Evolutionary conservation across 2,797 vertebrate species (phyloP).

Genomic region (Amblyopsis hoosieri): DNA sequence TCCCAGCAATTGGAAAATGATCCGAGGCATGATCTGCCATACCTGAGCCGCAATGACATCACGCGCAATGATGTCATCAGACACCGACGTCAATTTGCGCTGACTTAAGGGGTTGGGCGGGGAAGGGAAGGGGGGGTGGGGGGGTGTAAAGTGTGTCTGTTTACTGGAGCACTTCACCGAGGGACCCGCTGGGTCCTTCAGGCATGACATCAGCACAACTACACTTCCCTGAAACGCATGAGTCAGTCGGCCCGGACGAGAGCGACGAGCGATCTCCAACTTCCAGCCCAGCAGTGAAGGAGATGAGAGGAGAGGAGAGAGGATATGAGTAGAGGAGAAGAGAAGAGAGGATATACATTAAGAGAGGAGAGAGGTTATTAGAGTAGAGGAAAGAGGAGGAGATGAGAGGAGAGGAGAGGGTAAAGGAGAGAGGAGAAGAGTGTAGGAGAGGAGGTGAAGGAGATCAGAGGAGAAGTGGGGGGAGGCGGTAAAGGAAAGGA

Average conservation of each 20-base stretch:
- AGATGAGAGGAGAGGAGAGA: not conserved
- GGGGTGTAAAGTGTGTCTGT: not conserved
- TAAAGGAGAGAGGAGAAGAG: not conserved
- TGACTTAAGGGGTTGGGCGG: no score
- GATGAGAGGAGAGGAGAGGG: conserved; percentile 3
- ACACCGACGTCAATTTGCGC: conserved; percentile 43
- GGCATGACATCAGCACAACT: conserved; percentile 48
- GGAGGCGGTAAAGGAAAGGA: not conserved
- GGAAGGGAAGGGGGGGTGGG: no score
- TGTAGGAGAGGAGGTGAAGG: not conserved
- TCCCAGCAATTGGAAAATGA: conserved; percentile 10
- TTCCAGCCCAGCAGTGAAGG: not conserved
- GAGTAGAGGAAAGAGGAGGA: not conserved
- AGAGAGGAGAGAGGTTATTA: no score
- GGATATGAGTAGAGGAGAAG: not conserved
- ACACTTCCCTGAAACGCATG: conserved; percentile 41
- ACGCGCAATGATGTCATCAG: conserved; percentile 48
- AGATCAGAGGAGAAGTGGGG: not conserved
- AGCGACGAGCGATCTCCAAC: not conserved
- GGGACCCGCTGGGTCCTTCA: conserved; percentile 33
- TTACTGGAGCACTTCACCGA: conserved; percentile 22
- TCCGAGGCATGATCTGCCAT: conserved; percentile 18
- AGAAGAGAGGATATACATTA: not conserved
- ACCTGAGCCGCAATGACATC: conserved; percentile 31
- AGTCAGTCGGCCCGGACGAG: conserved; percentile 40